Base-by-base conservation (phyloP, 1,140 invertebrate species). In the Probaryconus sp. region DNA sequence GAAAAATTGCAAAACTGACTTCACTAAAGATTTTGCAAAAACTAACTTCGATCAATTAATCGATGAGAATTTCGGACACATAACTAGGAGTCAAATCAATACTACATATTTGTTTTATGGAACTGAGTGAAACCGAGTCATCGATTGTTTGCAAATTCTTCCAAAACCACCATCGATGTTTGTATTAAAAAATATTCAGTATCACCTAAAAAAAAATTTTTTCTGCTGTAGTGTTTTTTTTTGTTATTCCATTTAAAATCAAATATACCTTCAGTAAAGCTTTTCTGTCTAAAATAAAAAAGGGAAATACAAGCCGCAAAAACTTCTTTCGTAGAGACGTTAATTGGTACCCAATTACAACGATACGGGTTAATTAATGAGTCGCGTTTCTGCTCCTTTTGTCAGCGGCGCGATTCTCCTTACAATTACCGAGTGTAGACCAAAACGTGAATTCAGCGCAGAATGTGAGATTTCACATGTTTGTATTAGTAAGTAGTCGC, bases 301-400 rank as follows among this genome's bases (percentile, higher is more conserved):
- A 21, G 21, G 37, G 35, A 20, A 10, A 33, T 24, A 14, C 24
- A 6, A 26, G 14, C 68, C 51, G 48, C 60, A 42, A 64, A 72
- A 51, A 43, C 48, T 10, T 50, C 18, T 43, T 50, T 71, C 18
- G 42, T 40, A 58, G 50, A 45, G 18, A 31, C 60, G 42, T 56
- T 72, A 65, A 65, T 60, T 65, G 69, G 53, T 50, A 42, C 11
- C 61, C 55, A 61, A 55, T 61, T 48, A 47, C 61, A 30, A 58
- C 28, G 60, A 63, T 71, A 45, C 58, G 67, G 43, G 55, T 58
- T 67, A 72, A 71, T 76, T 67, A 68, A 65, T 63, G 53, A 38
- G 37, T 35, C 28, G 42, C 10, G 35, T 18, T 37, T 48, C 64
- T 42, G 5, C 17, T 5, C 14, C 14, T 1, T 5, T n/a, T 24